Conservation (phyloP, 1,140 invertebrate genomes). For the Onthophagus taurus region DNA sequence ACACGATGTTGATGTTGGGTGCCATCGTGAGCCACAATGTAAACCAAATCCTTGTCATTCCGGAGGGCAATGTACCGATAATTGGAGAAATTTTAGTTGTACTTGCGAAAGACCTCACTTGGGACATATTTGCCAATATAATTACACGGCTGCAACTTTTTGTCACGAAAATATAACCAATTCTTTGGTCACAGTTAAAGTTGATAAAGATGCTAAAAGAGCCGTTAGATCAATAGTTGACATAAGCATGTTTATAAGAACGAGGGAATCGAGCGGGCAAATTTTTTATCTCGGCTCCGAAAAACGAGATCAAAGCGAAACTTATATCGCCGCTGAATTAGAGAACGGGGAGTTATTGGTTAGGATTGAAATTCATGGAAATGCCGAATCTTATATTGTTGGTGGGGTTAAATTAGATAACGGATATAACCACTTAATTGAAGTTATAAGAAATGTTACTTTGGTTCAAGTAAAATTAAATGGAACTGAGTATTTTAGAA, state of each 20-base stretch:
- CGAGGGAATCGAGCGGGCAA: slow-evolving; percentile 68
- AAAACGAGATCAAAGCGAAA: slow-evolving; percentile 44
- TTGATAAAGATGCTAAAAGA: slow-evolving; percentile 53
- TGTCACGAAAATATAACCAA: slow-evolving; percentile 70
- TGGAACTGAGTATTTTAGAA: slow-evolving; percentile 78
- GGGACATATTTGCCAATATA: slow-evolving; percentile 78
- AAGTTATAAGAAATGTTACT: slow-evolving; percentile 68
- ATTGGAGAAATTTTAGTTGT: slow-evolving; percentile 82
- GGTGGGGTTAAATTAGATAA: slow-evolving; percentile 74
- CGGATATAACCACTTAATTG: slow-evolving; percentile 76
- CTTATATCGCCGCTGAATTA: slow-evolving; percentile 67
- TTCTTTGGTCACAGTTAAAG: slow-evolving; percentile 61
- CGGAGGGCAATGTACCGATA: slow-evolving; percentile 76
- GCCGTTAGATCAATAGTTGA: slow-evolving; percentile 71
- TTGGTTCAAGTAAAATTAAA: slow-evolving; percentile 78
- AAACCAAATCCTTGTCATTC: slow-evolving; percentile 76
- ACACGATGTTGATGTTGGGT: slow-evolving; percentile 56
- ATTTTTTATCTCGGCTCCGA: slow-evolving; percentile 80
- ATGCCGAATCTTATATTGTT: slow-evolving; percentile 68
- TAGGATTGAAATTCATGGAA: slow-evolving; percentile 71
- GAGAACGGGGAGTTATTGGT: slow-evolving; percentile 67
- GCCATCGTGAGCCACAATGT: slow-evolving; percentile 72
- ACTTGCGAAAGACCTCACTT: slow-evolving; percentile 78
- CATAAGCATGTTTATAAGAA: slow-evolving; percentile 87
- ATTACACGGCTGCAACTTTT: slow-evolving; percentile 84